These are phyloP conservation scores for Manis pentadactyla DNA, from an alignment of 2,797 vertebrate genomes.

Conservation along the genomic window DNA sequence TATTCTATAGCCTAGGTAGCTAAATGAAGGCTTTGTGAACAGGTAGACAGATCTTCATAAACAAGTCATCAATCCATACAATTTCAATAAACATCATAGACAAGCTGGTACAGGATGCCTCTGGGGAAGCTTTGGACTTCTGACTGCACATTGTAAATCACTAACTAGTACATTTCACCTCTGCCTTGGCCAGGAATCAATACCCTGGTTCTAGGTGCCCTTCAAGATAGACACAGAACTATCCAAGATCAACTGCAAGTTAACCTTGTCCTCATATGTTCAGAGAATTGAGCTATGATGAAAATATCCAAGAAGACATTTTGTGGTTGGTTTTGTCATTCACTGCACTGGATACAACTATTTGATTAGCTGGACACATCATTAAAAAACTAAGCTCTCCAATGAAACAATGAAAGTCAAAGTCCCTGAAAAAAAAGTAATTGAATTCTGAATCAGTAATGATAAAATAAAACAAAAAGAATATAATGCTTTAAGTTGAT, in stretches of 20 bases:
- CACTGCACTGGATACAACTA: background rate
- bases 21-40: background rate
- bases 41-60: too few relatives aligned
- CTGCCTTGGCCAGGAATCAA: background rate
- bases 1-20: background rate
- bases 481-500: background rate
- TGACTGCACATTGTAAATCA: conserved; percentile 25
- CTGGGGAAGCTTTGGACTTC: background rate
- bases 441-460: conserved; percentile 6
- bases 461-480: background rate
- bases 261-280: background rate
- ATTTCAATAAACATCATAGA: background rate
- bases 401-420: background rate
- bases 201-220: background rate
- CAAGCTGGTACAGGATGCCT: background rate
- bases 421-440: background rate
- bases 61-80: background rate
- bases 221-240: conserved; percentile 21
- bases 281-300: background rate
- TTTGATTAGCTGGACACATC: background rate
- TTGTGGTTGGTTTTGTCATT: background rate
- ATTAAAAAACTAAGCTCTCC: background rate
- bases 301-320: background rate
- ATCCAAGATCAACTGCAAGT: background rate
- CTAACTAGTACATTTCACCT: background rate